Conservation (phyloP, 2,888 invertebrate genomes). For the Melangyna quadrimaculata region DNA sequence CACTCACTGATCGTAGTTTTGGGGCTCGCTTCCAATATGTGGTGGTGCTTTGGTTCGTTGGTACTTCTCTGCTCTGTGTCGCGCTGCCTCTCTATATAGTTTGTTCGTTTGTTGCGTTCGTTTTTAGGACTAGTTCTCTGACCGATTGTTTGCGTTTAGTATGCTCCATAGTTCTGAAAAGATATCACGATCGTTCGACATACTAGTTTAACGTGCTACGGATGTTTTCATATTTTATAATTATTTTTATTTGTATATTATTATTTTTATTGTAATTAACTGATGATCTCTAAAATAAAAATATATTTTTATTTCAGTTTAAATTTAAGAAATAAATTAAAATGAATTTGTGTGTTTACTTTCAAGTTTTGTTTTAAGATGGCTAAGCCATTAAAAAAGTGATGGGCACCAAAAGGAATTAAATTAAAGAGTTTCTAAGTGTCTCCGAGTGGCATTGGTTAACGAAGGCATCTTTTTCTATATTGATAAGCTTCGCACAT, state of each 20-base stretch:
- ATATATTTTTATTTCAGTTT: constrained; percentile 6
- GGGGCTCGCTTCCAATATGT: constrained; percentile 67
- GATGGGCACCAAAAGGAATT: constrained; percentile 18
- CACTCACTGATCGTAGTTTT: constrained; percentile 51
- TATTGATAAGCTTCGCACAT: constrained; percentile 32
- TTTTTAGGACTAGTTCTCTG: constrained; percentile 71
- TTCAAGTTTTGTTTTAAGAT: constrained; percentile 8
- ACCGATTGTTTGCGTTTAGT: constrained; percentile 66
- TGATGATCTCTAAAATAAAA: constrained; percentile 45
- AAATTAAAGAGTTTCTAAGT: constrained; percentile 36
- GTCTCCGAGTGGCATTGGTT: constrained; percentile 51
- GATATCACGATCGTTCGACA: constrained; percentile 66
- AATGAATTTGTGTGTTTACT: constrained; percentile 34
- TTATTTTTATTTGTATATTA: background rate
- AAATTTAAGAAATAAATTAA: constrained; percentile 18
- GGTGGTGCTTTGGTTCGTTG: constrained; percentile 41
- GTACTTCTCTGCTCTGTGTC: constrained; percentile 45
- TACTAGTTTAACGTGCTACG: constrained; percentile 46
- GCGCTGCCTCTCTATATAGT: constrained; percentile 52
- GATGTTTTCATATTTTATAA: constrained; percentile 14
- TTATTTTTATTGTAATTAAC: constrained; percentile 15
- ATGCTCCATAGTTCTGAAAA: constrained; percentile 67
- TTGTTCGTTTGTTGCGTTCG: constrained; percentile 60
- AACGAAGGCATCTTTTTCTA: constrained; percentile 18
- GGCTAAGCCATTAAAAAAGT: constrained; percentile 26